A percentile compares a stretch with the other conserved stretches of the same genome.
Conservation (phyloP, 2,888 invertebrate species). For the Sialis lutaria region DNA sequence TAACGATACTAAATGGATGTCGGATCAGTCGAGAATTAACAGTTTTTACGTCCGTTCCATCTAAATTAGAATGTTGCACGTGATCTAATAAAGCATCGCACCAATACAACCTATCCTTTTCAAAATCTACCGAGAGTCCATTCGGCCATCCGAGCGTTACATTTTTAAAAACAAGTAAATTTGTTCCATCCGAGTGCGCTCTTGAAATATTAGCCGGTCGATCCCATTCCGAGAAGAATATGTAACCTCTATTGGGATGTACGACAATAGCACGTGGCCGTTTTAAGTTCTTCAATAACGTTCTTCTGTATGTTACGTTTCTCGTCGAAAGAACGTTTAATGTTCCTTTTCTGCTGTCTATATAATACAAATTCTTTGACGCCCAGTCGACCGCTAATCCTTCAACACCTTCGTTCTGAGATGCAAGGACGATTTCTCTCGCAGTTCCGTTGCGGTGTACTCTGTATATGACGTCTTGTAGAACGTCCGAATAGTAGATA, state of each 20-base stretch:
- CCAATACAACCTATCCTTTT: conserved; percentile 83
- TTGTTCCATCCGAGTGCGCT: conserved; percentile 78
- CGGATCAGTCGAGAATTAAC: conserved; percentile 71
- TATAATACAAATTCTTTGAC: conserved; percentile 87
- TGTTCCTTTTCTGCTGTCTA: conserved; percentile 86
- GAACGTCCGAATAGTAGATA: conserved; percentile 94
- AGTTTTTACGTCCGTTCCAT: conserved; percentile 81
- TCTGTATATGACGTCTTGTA: conserved; percentile 84
- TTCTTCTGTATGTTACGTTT: conserved; percentile 68
- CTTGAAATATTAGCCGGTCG: conserved; percentile 91
- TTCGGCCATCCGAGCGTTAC: conserved; percentile 95
- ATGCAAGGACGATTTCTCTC: conserved; percentile 78
- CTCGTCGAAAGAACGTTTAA: conserved; percentile 81
- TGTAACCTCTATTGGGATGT: conserved; percentile 84
- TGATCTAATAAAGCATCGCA: conserved; percentile 93
- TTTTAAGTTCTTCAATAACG: conserved; percentile 71
- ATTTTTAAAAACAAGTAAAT: conserved; percentile 72
- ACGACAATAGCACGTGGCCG: conserved; percentile 92
- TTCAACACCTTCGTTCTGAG: conserved; percentile 94
- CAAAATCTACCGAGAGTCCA: conserved; percentile 84
- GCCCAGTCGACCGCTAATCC: conserved; percentile 93
- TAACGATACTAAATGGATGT: conserved; percentile 85
- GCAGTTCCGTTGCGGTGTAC: conserved; percentile 64
- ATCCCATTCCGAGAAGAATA: conserved; percentile 95
- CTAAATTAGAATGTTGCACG: conserved; percentile 82